Conservation (phyloP, 2,113 vertebrate species). For the Heterotilapia buettikoferi region DNA sequence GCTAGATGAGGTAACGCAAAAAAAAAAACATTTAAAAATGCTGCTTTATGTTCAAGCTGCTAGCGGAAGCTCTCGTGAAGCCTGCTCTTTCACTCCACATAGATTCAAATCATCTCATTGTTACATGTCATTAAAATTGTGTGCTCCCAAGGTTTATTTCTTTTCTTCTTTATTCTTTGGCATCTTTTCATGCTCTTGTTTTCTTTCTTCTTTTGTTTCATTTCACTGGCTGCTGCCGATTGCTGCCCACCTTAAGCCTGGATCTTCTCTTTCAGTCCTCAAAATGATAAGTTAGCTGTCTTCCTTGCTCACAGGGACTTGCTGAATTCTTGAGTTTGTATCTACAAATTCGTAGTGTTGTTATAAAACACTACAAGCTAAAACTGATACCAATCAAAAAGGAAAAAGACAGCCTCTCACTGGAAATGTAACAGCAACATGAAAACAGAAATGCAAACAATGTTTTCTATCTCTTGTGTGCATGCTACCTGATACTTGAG, state of each 20-base stretch:
- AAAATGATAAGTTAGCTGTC: background rate
- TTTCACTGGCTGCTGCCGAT: background rate
- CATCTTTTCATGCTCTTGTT: background rate
- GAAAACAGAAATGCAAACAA: background rate
- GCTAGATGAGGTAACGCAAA: background rate
- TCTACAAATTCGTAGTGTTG: background rate
- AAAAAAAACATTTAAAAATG: background rate
- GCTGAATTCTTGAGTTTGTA: background rate
- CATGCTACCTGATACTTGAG: slow-evolving; percentile 72
- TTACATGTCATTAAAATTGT: background rate
- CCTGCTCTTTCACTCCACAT: background rate
- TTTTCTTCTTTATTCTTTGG: background rate
- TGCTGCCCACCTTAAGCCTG: background rate
- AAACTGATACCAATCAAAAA: background rate
- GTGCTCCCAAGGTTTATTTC: background rate
- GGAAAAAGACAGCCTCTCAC: background rate
- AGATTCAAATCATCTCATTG: background rate
- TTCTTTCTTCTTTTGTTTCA: background rate
- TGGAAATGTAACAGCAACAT: background rate
- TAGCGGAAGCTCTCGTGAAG: background rate
- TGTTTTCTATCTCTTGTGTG: background rate
- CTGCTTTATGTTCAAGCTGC: background rate
- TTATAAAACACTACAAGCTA: background rate
- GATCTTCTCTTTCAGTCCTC: background rate
- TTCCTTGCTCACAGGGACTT: background rate